Evolutionary conservation across 23 tunicate genomes (phyloP).

Genomic region (Halocynthia roretzi): DNA sequence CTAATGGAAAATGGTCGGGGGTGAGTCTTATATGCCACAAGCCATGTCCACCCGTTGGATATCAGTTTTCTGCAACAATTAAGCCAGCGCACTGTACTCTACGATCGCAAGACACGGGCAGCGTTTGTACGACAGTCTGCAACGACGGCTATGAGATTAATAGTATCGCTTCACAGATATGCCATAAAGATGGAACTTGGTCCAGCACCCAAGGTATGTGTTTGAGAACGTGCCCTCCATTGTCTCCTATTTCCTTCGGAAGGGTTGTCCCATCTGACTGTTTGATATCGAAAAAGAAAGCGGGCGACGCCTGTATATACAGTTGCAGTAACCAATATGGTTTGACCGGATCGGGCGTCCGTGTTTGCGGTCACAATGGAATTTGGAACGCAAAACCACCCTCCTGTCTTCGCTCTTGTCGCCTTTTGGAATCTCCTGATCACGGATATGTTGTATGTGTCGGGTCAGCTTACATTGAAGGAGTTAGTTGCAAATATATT

Average conservation of each 20-base stretch:
- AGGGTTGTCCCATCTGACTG: constrained; percentile 30
- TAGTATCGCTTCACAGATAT: background rate
- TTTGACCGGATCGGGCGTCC: constrained; percentile 1
- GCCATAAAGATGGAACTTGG: constrained; percentile 31
- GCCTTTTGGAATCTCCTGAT: constrained; percentile 19
- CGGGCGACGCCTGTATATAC: constrained; percentile 22
- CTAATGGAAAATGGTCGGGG: constrained; percentile 26
- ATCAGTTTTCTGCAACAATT: background rate
- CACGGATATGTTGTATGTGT: constrained; percentile 23
- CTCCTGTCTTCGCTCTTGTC: constrained; percentile 37
- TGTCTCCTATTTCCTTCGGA: constrained; percentile 21
- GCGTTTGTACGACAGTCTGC: constrained; percentile 27
- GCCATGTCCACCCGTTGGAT: constrained; percentile 6
- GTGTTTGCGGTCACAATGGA: constrained; percentile 15
- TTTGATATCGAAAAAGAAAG: constrained; percentile 3
- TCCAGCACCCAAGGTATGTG: constrained; percentile 2
- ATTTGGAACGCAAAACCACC: constrained; percentile 26
- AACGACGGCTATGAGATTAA: constrained; percentile 21
- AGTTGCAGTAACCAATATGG: constrained; percentile 3
- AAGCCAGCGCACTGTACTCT: constrained; percentile 8
- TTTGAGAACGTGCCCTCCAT: constrained; percentile 20
- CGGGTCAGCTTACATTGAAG: constrained; percentile 6
- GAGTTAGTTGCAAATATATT: constrained; percentile 16
- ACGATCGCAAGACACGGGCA: constrained; percentile 13
- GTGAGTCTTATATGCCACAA: constrained; percentile 18